phyloP scores from a whole-genome alignment of 2,888 invertebrate species.

The Acanthosepion lycidas region DNA sequence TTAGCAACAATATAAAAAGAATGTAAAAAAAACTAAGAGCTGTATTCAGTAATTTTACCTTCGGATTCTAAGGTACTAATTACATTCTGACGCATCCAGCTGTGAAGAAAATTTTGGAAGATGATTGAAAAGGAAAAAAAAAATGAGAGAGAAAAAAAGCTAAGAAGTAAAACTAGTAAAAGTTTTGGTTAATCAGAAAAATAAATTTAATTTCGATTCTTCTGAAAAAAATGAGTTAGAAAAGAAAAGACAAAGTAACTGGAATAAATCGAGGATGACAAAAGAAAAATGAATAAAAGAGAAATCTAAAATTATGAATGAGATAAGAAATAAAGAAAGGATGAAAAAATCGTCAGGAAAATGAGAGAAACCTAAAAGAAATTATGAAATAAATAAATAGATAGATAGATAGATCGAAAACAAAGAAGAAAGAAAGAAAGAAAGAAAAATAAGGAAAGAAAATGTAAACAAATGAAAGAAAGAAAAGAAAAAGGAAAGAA shows the following conservation, averaged over 20 bases:
- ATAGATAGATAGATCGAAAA: too few relatives aligned
- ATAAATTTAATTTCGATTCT: not conserved
- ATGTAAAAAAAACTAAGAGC: not conserved
- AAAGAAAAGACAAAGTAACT: not conserved
- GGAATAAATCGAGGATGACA: not conserved
- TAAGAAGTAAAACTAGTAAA: not conserved
- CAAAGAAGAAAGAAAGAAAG: too few relatives aligned
- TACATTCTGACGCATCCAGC: conserved; percentile 17
- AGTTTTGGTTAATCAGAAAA: not conserved
- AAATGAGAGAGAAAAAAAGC: not conserved
- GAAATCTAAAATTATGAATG: not conserved
- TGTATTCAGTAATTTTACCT: not conserved
- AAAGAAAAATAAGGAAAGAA: too few relatives aligned
- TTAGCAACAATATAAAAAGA: not conserved
- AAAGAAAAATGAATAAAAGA: not conserved
- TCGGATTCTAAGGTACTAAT: conserved; percentile 18
- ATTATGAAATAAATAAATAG: too few relatives aligned
- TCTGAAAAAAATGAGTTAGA: not conserved
- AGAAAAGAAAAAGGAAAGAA: too few relatives aligned
- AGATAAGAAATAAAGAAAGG: not conserved
- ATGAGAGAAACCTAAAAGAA: too few relatives aligned
- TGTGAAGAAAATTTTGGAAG: not conserved
- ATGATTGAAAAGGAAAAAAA: not conserved
- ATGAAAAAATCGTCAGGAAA: not conserved
- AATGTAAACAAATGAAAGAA: too few relatives aligned